Evolutionary conservation across 2,113 vertebrate genomes (phyloP), one percentile per base, ranked within the genome.

Genomic region (Willisornis vidua): DNA sequence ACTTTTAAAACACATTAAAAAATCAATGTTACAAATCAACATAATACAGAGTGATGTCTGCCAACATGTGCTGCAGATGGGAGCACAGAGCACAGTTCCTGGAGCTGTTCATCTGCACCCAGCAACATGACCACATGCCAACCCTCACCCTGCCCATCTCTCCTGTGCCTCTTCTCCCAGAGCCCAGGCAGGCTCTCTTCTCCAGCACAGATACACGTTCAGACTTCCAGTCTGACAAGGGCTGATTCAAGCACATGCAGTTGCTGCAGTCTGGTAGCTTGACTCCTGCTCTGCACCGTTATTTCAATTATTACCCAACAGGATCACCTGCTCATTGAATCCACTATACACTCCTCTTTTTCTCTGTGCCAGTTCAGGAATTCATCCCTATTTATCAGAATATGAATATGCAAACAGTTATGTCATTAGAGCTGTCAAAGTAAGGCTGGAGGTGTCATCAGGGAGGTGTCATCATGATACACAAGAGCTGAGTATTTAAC

Each of bases 61-160:
- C 17, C 51, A 24, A 37, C 1, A 7, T 1, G 1, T 0, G 0
- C 19, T 76, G 33, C 39, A 26, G 46, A 9, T 0, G 0, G 43
- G 19, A 74, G 35, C 0, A 1, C 24, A 49, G 15, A 58, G 25
- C 41, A 65, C 24, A 73, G 58, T 33, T 55, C 46, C 67, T 33
- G 11, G 19, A 55, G 39, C 35, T 73, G 31, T 43, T 76, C 39
- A 43, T 23, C 59, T 84, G 48, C 41, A 46, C 5, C 45, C 29
- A 1, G 2, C 28, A 86, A 16, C n/a, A 29, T 1, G 0, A 22
- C 28, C 6, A 0, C 24, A 57, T 1, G 0, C 23, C 31, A 19
- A 51, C 9, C 7, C 29, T 63, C 54, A 22, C 33, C 35, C 12
- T 19, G 33, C 10, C 41, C 12, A 1, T 7, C 20, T 48, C 9